Evolutionary conservation across 2,888 invertebrate species (phyloP).

Genomic region (Carterocephalus palaemon): DNA sequence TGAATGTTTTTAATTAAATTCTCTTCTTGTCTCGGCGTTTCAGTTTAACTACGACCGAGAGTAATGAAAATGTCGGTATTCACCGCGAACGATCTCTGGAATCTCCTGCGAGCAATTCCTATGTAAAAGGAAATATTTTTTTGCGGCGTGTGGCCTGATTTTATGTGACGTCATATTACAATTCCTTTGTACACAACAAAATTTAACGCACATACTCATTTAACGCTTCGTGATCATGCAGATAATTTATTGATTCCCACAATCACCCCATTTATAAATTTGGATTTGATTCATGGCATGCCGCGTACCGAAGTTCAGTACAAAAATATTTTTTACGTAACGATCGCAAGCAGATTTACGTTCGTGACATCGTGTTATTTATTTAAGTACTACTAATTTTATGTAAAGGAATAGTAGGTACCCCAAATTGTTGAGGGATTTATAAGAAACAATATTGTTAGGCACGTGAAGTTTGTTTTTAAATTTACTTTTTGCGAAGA

Average conservation of each 20-base stretch:
- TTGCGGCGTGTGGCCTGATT: constrained; percentile 47
- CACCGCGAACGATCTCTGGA: constrained; percentile 43
- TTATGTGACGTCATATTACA: constrained; percentile 37
- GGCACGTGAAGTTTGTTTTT: constrained; percentile 38
- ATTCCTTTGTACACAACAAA: not conserved
- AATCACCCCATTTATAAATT: constrained; percentile 6
- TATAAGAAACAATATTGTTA: constrained; percentile 49
- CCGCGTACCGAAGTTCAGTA: constrained; percentile 4
- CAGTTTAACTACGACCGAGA: constrained; percentile 58
- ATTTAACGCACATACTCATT: constrained; percentile 5
- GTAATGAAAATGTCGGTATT: constrained; percentile 62
- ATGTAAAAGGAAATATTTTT: constrained; percentile 48
- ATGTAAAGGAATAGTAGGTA: constrained; percentile 33
- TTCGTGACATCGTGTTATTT: constrained; percentile 40
- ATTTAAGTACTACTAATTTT: constrained; percentile 43
- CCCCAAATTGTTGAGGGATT: constrained; percentile 27
- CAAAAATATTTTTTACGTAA: constrained; percentile 13
- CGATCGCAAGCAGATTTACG: constrained; percentile 21
- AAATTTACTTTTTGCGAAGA: constrained; percentile 18
- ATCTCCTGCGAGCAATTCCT: constrained; percentile 42
- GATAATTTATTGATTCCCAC: constrained; percentile 10
- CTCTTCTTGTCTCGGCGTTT: constrained; percentile 50
- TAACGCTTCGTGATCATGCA: not conserved
- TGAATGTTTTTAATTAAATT: constrained; percentile 62
- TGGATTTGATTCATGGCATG: constrained; percentile 13